A percentile compares a stretch with the other conserved stretches of the same genome.
These are phyloP conservation scores for Microcebus tavaratra DNA, from an alignment of 2,113 vertebrate species.

Conservation along the genomic window DNA sequence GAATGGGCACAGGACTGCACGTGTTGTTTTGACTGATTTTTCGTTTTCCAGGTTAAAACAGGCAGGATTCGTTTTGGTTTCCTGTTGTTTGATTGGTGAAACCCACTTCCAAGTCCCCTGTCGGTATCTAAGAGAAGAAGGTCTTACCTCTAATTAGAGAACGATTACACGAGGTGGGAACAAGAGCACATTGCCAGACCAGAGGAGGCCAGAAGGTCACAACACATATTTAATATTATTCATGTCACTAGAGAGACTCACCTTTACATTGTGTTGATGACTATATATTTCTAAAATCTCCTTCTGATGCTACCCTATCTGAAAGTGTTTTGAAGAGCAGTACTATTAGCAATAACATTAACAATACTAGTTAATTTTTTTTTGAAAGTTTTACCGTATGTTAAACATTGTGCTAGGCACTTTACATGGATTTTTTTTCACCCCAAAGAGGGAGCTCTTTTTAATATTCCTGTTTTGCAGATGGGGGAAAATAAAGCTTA, in stretches of 20 bases:
- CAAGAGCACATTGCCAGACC: not conserved
- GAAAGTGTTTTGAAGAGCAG: slow-evolving; percentile 5
- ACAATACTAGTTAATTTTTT: not conserved
- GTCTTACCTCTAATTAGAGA: not conserved
- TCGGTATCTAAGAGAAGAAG: not conserved
- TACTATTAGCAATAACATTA: not conserved
- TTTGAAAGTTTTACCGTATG: not conserved
- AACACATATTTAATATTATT: not conserved
- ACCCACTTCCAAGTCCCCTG: not conserved
- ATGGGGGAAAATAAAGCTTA: slow-evolving; percentile 4
- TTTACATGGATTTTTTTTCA: not conserved
- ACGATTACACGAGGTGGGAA: not conserved
- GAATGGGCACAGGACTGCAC: not conserved
- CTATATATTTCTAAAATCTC: not conserved
- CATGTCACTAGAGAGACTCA: not conserved
- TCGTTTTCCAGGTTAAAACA: not conserved
- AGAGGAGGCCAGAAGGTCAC: not conserved
- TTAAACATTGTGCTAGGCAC: not conserved
- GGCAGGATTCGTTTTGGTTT: not conserved
- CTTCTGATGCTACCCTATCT: not conserved
- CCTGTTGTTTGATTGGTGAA: not conserved
- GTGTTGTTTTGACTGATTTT: not conserved
- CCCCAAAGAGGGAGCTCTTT: not conserved
- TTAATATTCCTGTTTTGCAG: not conserved
- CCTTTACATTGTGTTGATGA: not conserved